These are phyloP conservation scores for Smittia sp. DNA, from an alignment of 2,888 invertebrate genomes.

Conservation along the genomic window DNA sequence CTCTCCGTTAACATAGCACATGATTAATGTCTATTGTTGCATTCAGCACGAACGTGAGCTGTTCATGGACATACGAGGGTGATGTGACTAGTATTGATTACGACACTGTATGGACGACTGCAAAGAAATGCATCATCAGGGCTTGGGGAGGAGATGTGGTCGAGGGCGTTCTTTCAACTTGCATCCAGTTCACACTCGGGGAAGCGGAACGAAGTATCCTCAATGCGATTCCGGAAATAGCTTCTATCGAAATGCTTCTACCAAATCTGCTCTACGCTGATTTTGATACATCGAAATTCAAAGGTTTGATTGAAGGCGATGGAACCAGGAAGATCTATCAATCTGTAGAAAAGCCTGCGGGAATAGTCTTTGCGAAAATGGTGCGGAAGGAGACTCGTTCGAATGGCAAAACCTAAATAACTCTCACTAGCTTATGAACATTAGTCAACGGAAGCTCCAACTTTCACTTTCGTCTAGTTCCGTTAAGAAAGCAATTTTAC, in stretches of 20 bases:
- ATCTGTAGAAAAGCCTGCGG: constrained; percentile 75
- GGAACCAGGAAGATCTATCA: constrained; percentile 64
- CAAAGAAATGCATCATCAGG: constrained; percentile 67
- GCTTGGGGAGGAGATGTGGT: constrained; percentile 74
- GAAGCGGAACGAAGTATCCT: constrained; percentile 67
- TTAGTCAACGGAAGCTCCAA: too few species aligned
- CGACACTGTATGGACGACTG: constrained; percentile 66
- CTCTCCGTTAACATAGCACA: background rate
- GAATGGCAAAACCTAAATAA: too few species aligned
- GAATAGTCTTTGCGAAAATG: constrained; percentile 70
- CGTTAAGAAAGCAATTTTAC: too few species aligned
- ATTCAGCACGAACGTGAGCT: constrained; percentile 69
- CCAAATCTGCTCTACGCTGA: constrained; percentile 79
- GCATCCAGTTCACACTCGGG: constrained; percentile 76
- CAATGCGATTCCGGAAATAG: constrained; percentile 66
- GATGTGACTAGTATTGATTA: constrained; percentile 63
- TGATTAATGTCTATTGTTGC: background rate
- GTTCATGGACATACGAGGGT: constrained; percentile 70
- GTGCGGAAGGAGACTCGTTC: constrained; percentile 59
- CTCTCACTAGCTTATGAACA: too few species aligned
- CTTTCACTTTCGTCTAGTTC: too few species aligned
- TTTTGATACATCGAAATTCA: constrained; percentile 72
- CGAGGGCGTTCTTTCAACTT: constrained; percentile 70
- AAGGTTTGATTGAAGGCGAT: constrained; percentile 61
- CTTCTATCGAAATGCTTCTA: constrained; percentile 71